phyloP scores from a whole-genome alignment of 2,888 invertebrate genomes.

The Pammene aurita region DNA sequence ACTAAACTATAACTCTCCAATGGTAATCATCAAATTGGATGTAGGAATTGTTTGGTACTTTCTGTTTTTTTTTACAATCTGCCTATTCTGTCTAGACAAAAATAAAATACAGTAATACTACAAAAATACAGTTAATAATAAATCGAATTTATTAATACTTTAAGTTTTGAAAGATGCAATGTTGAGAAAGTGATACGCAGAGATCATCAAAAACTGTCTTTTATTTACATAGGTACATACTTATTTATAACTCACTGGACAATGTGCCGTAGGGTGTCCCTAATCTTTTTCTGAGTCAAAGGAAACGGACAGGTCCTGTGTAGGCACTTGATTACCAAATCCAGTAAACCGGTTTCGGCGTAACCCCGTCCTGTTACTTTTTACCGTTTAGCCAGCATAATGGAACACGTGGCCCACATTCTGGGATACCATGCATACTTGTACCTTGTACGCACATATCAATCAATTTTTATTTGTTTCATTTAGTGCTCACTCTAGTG shows the following conservation, averaged over 20 bases:
- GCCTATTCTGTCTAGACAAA: no score
- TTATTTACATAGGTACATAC: no score
- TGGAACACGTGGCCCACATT: constrained; percentile 55
- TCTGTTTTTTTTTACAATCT: no score
- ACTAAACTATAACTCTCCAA: no score
- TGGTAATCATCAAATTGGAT: no score
- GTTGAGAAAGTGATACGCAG: no score
- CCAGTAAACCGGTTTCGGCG: constrained; percentile 64
- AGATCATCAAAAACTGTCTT: no score
- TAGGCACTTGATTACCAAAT: constrained; percentile 62
- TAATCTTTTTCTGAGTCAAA: constrained; percentile 34
- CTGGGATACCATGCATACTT: constrained; percentile 49
- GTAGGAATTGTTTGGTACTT: no score
- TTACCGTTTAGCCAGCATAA: constrained; percentile 68
- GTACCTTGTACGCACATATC: constrained; percentile 49
- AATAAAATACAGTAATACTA: no score
- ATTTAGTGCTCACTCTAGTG: constrained; percentile 40
- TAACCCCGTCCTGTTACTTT: constrained; percentile 70
- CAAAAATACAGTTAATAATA: no score
- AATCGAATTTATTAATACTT: no score
- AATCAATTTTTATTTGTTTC: constrained; percentile 50
- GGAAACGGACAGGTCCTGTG: constrained; percentile 49
- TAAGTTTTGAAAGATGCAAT: no score
- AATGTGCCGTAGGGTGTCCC: constrained; percentile 7
- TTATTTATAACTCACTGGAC: not conserved